A percentile compares a stretch with the other conserved stretches of the same genome.
phyloP scores from a whole-genome alignment of 2,113 vertebrate genomes.

The Saimiri boliviensis region DNA sequence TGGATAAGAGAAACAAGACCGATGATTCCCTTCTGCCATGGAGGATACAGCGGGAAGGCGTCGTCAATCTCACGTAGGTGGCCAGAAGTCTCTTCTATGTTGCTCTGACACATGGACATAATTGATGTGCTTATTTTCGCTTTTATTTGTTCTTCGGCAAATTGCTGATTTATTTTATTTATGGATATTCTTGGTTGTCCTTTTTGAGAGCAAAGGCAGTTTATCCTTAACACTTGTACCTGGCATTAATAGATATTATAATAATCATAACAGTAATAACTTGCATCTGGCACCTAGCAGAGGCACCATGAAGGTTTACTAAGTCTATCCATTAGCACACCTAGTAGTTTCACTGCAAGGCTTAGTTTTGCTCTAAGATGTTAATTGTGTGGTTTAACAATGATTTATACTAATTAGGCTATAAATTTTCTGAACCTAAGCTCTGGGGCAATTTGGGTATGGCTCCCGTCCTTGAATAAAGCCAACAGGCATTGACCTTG shows the following conservation, averaged over 20 bases:
- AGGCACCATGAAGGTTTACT: background rate
- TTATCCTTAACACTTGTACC: background rate
- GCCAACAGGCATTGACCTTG: background rate
- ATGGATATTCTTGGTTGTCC: accelerated
- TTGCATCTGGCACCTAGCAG: accelerated
- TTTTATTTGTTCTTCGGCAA: accelerated
- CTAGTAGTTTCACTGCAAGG: accelerated
- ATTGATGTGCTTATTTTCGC: accelerated
- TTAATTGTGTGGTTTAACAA: conserved; percentile 23
- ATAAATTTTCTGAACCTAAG: conserved; percentile 12
- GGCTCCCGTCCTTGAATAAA: background rate
- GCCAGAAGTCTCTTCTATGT: accelerated
- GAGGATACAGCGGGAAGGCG: background rate
- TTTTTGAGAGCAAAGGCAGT: background rate
- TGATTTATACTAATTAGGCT: conserved; percentile 59
- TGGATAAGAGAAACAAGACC: background rate
- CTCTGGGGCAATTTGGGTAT: background rate
- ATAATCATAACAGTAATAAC: too few relatives aligned
- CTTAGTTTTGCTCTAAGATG: background rate
- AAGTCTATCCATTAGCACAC: background rate
- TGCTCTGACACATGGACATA: accelerated
- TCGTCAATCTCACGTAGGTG: accelerated
- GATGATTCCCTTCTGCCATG: background rate
- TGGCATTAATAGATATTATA: background rate
- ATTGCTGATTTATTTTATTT: too few relatives aligned